Base-by-base conservation (phyloP, 2,888 invertebrate genomes). In the Chalcosyrphus nemorum region DNA sequence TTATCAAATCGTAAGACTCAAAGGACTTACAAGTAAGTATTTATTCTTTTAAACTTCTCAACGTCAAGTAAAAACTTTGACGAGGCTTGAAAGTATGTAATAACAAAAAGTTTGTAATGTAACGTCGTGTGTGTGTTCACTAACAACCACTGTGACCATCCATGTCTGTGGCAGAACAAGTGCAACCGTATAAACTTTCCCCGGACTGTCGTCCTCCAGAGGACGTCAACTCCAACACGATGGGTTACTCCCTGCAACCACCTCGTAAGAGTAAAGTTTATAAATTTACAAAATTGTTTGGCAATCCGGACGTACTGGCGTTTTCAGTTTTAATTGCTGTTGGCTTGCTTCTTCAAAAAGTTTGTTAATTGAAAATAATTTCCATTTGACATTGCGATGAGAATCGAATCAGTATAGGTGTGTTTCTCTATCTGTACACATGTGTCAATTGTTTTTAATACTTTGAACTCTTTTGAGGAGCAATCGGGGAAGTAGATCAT, bases 301-400 rank as follows among this genome's bases (percentile, higher is more conserved):
- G 47, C 59, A 38, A 59, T 47, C 57, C 35, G 35, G 50, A 59
- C 65, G 38, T 70, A 47, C 24, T 59, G 57, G 47, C 35, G 59
- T 71, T 57, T 47, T 59, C 47, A 38, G 56, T 71, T 71, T 71
- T 71, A 57, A 71, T 71, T 71, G 70, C 70, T 71, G 70, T 35
- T 59, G 57, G 47, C 47, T 59, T 24, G 57, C 38, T 38, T 47
- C 70, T 56, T 56, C 50, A 35, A n/a, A 38, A 71, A 71, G 41
- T 71, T 71, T 71, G 15, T 71, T 59, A 57, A 70, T 57, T 57
- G 47, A 66, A 66, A 66, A 66, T 52, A 66, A 54, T 52, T 66
- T 54, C 11, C 52, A 4, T 54, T 66, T 66, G 66, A 66, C 52
- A 27, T 43, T 54, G n/a, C n/a, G n/a, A n/a, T n/a, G 52, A 7